Conservation (phyloP, 2,113 vertebrate genomes). For the Pelecanoides urinatrix region DNA sequence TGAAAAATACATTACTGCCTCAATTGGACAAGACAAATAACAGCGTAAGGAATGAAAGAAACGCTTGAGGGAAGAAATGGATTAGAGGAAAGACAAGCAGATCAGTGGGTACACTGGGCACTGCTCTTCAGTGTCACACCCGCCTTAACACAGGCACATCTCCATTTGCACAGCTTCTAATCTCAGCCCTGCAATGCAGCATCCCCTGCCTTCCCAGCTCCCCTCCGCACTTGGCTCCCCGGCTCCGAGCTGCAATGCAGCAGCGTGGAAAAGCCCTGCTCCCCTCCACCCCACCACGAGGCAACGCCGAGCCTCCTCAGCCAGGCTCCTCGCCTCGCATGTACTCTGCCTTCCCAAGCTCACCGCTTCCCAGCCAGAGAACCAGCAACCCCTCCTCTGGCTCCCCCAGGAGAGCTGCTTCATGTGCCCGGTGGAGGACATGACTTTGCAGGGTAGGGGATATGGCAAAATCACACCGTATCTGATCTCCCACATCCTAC, state of each 20-base stretch:
- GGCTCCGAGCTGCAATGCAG: constrained; percentile 54
- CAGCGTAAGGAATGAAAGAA: neutral
- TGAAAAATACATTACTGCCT: neutral
- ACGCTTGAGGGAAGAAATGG: fast-evolving
- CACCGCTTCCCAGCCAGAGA: neutral
- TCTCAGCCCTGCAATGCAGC: constrained; percentile 64
- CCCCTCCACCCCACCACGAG: neutral
- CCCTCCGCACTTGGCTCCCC: neutral
- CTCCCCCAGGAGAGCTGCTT: neutral
- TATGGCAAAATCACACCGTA: fast-evolving
- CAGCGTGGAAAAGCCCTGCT: neutral
- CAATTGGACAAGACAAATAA: neutral
- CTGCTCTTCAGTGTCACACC: neutral
- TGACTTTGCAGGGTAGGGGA: neutral
- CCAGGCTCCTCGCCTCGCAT: fast-evolving
- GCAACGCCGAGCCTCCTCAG: neutral
- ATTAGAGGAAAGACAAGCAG: neutral
- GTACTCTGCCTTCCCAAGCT: neutral
- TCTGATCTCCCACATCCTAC: neutral
- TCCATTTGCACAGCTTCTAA: constrained; percentile 38
- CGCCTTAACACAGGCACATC: constrained; percentile 8
- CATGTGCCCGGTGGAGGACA: neutral
- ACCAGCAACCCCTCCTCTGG: neutral
- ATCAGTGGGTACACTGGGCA: neutral
- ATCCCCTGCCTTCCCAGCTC: constrained; percentile 51